Evolutionary conservation across 2,797 vertebrate species (phyloP).

Genomic region (Falco peregrinus): DNA sequence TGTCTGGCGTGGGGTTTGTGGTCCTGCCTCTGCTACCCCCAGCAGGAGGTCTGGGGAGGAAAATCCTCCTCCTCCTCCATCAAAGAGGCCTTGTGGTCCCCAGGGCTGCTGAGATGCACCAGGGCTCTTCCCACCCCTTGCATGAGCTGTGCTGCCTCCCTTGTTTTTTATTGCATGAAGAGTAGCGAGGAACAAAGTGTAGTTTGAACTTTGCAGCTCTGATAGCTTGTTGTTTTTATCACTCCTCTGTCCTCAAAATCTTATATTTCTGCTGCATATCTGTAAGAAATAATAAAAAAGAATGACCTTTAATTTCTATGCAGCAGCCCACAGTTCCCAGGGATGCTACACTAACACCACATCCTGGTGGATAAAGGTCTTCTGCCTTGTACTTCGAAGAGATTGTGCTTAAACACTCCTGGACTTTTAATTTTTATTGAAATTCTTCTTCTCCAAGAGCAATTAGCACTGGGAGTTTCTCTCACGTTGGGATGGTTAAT

Average conservation of each 20-base stretch:
- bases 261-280: background rate
- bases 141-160: background rate
- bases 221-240: background rate
- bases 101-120: background rate
- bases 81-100: background rate
- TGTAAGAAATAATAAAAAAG: background rate
- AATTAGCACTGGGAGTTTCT: background rate
- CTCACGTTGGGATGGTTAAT: background rate
- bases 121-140: background rate
- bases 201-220: background rate
- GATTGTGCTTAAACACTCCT: background rate
- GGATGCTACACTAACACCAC: background rate
- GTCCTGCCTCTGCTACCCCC: background rate
- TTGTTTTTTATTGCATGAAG: background rate
- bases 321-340: background rate
- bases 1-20: background rate
- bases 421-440: background rate
- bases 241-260: background rate
- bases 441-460: background rate
- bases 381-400: slow-evolving; percentile 15
- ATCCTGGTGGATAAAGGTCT: background rate
- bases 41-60: background rate
- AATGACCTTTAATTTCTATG: slow-evolving; percentile 20
- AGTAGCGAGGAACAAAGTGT: background rate
- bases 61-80: background rate